A percentile compares a stretch with the other conserved stretches of the same genome.
phyloP scores from a whole-genome alignment of 2,113 vertebrate genomes.

The Prolemur simus region DNA sequence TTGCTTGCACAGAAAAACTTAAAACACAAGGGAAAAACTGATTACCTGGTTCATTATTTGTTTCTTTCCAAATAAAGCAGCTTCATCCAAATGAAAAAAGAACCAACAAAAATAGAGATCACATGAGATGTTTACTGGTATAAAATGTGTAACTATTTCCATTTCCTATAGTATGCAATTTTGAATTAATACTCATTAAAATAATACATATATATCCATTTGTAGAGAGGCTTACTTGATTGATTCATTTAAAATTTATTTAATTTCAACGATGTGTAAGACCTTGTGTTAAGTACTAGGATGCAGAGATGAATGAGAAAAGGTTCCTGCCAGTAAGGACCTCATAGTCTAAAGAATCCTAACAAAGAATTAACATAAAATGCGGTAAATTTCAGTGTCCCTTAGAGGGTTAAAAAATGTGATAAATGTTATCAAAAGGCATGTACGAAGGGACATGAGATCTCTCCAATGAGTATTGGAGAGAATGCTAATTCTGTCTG shows the following conservation, averaged over 20 bases:
- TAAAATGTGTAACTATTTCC: constrained; percentile 29
- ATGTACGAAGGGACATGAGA: not conserved
- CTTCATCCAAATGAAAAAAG: constrained; percentile 37
- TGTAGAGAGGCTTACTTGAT: not conserved
- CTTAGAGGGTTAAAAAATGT: not conserved
- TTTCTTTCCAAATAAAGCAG: constrained; percentile 22
- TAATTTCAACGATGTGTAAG: not conserved
- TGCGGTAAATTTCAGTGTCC: too few relatives aligned
- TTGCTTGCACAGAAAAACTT: not conserved
- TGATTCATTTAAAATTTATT: not conserved
- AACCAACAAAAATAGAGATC: constrained; percentile 8
- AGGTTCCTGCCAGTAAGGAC: not conserved
- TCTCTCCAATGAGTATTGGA: not conserved
- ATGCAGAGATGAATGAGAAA: constrained; percentile 6
- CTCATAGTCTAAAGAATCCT: not conserved
- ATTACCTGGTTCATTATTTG: constrained; percentile 32
- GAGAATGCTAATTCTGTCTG: not conserved
- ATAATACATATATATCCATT: not conserved
- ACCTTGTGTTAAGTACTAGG: not conserved
- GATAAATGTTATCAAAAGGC: not conserved
- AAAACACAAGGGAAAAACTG: not conserved
- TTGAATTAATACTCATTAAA: not conserved
- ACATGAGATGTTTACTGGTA: not conserved
- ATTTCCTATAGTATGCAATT: not conserved
- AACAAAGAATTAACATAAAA: constrained; percentile 34